Evolutionary conservation across 2,113 vertebrate genomes (phyloP).

Genomic region (Dipodomys ordii): DNA sequence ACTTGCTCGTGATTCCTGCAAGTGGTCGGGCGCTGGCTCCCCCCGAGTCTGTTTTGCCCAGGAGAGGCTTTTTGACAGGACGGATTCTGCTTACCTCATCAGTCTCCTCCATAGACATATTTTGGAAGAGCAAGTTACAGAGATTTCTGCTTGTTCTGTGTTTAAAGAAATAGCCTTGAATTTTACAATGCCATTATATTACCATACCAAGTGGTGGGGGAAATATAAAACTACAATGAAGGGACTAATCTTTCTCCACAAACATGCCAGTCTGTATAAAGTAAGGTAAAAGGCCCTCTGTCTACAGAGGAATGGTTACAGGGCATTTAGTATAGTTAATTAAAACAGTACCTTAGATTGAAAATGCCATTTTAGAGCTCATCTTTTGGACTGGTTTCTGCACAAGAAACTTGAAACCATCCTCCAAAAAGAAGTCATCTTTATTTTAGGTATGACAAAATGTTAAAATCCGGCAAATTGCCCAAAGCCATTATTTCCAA

Average conservation of each 20-base stretch:
- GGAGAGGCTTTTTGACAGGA: not conserved
- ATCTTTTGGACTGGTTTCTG: not conserved
- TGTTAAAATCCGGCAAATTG: conserved; percentile 25
- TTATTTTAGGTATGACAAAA: not conserved
- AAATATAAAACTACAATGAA: not conserved
- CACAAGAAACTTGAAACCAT: not conserved
- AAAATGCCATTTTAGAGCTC: conserved; percentile 21
- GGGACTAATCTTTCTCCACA: not conserved
- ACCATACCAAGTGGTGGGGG: not conserved
- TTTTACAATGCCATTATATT: not conserved
- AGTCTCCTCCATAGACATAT: not conserved
- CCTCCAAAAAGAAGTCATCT: not conserved
- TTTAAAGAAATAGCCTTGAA: conserved; percentile 20
- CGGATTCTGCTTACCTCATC: not conserved
- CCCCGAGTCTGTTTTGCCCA: not conserved
- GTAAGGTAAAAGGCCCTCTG: not conserved
- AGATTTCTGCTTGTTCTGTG: not conserved
- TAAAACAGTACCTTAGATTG: not conserved
- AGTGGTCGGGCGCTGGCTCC: not conserved
- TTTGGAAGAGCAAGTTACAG: not conserved
- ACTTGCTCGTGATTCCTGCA: not conserved
- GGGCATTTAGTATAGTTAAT: conserved; percentile 10
- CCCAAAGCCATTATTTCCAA: not conserved
- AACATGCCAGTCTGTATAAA: not conserved
- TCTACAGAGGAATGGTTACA: not conserved